Evolutionary conservation across 1,140 invertebrate species (phyloP), one percentile per base, ranked within the genome.

Genomic region (Meloidogyne chitwoodi): DNA sequence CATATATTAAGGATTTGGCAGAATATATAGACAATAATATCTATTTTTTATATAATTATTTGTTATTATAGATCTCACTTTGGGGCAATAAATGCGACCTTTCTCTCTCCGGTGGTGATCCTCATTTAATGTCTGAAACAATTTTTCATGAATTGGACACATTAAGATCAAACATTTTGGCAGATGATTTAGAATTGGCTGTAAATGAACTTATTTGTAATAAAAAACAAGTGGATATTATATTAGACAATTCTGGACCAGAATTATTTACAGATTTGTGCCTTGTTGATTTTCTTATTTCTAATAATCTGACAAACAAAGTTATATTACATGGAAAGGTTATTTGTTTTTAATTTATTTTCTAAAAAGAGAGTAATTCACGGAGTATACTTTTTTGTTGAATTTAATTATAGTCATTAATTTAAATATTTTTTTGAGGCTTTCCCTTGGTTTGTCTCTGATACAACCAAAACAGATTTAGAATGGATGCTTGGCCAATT

Each of bases 361-460:
- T 27, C 1, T 29, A 34, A 41, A 70, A 4, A n/a, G 5, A 74
- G 16, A 71, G 26, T 19, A 19, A 31, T 22, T 19, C 16, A 29
- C 6, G 27, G 63, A 12, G 26, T n/a, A 14, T 22, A 27, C n/a
- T n/a, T n/a, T n/a, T n/a, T n/a, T n/a, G n/a, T n/a, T n/a, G n/a
- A n/a, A n/a, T n/a, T n/a, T n/a, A n/a, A n/a, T n/a, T n/a, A n/a
- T n/a, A n/a, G n/a, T n/a, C n/a, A n/a, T 12, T 27, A 24, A 27
- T 22, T 41, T 68, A 61, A 10, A 56, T 31, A 61, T 34, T 61
- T 61, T 64, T 22, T n/a, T 27, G 22, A 84, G 83, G 38, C 64
- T 12, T 92, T 94, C 79, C 95, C 96, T 0, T 99, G 96, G 96
- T 99, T 93, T 88, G 91, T 99, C 1, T 98, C 95, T 12, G 96